A percentile compares a stretch with the other conserved stretches of the same genome.
Conservation (phyloP, 2,797 vertebrate species). For the Myotis pilosus region DNA sequence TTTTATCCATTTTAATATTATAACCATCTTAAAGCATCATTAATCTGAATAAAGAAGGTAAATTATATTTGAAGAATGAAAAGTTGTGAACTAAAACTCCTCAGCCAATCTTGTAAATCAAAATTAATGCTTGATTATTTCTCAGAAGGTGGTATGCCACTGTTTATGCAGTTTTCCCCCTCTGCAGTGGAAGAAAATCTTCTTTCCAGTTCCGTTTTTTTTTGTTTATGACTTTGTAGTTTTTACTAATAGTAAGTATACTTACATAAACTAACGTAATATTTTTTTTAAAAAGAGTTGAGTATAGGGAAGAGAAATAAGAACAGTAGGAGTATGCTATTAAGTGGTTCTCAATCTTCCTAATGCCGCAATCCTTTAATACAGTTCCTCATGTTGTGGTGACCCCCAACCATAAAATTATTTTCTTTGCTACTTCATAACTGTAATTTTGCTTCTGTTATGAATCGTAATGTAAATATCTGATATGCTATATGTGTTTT, state of each 20-base stretch:
- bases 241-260: background rate
- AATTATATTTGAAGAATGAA: background rate
- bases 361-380: no score
- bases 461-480: no score
- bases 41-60: constrained; percentile 17
- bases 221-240: background rate
- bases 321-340: background rate
- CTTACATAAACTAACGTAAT: background rate
- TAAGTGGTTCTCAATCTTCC: no score
- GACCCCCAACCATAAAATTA: no score
- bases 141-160: background rate
- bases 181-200: background rate
- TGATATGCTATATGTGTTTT: no score
- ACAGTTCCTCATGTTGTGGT: no score
- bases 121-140: background rate
- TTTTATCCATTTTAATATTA: background rate
- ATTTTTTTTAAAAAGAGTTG: background rate
- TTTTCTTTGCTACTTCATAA: no score
- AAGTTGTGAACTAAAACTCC: constrained; percentile 1
- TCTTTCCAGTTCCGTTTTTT: background rate
- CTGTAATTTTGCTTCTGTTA: no score
- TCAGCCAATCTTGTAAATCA: background rate
- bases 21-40: background rate
- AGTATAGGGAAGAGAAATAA: background rate
- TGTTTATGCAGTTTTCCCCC: background rate